Evolutionary conservation across 1,140 invertebrate genomes (phyloP).

Genomic region (Agraylea sexmaculata): DNA sequence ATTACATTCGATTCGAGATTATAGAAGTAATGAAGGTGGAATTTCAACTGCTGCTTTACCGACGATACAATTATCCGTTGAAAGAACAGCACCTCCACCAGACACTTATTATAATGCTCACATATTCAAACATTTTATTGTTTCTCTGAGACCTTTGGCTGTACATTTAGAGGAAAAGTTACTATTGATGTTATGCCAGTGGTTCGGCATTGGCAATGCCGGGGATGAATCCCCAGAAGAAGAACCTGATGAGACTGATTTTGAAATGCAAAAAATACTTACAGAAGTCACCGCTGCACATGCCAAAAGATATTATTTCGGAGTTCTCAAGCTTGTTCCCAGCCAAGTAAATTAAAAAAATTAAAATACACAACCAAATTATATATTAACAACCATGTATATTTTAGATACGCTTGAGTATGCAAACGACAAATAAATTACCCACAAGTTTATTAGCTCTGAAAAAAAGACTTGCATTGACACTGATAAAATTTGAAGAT

Average conservation of each 20-base stretch:
- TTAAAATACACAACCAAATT: too few species aligned
- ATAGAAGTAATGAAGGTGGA: conserved; percentile 23
- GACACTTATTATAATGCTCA: conserved; percentile 28
- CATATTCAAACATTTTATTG: conserved; percentile 61
- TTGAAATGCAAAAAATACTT: conserved; percentile 60
- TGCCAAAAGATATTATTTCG: conserved; percentile 83
- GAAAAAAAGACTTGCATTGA: conserved; percentile 77
- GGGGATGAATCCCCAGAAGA: conserved; percentile 37
- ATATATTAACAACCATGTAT: too few species aligned
- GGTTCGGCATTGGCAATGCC: conserved; percentile 54
- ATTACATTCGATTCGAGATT: conserved; percentile 33
- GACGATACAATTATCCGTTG: conserved; percentile 51
- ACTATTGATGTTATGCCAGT: conserved; percentile 64
- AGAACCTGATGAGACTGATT: conserved; percentile 60
- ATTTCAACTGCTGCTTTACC: conserved; percentile 33
- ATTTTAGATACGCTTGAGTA: conserved; percentile 62
- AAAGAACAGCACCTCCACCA: conserved; percentile 50
- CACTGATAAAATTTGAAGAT: conserved; percentile 92
- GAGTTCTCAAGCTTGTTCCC: conserved; percentile 65
- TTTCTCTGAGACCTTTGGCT: conserved; percentile 72
- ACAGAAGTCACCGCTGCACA: conserved; percentile 70
- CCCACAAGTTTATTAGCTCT: conserved; percentile 61
- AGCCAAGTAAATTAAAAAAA: conserved; percentile 46
- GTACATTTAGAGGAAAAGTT: conserved; percentile 80
- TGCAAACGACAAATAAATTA: conserved; percentile 67